Percentiles rank a stretch among this genome's conserved stretches.
Evolutionary conservation across 2,888 invertebrate genomes (phyloP).

Genomic region (Agonum fuliginosum): DNA sequence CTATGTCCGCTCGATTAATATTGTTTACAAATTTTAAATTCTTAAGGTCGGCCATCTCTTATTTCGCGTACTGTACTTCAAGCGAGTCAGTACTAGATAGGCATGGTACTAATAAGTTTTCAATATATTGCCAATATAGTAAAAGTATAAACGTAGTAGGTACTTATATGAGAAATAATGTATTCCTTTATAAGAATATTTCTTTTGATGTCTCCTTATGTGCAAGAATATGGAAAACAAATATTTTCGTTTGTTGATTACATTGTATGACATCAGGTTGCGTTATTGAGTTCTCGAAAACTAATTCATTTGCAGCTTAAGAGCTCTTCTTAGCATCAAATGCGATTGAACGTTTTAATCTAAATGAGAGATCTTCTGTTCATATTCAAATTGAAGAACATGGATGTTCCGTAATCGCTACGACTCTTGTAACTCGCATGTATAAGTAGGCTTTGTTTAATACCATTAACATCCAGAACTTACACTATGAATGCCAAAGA

Average conservation of each 20-base stretch:
- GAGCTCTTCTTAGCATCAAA: not conserved
- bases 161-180: too few species aligned
- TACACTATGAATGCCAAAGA: not conserved
- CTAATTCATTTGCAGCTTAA: not conserved
- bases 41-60: too few species aligned
- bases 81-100: too few species aligned
- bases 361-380: conserved; percentile 6
- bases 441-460: not conserved
- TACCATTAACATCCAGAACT: conserved; percentile 21
- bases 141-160: too few species aligned
- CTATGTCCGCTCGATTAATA: too few species aligned
- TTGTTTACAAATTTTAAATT: too few species aligned
- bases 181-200: conserved; percentile 13
- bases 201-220: not conserved
- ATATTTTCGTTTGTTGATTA: not conserved
- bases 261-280: not conserved
- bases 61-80: too few species aligned
- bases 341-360: conserved; percentile 9
- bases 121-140: too few species aligned
- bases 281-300: not conserved
- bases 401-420: conserved; percentile 14
- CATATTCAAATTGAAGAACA: conserved; percentile 9
- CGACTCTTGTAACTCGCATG: not conserved
- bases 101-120: too few species aligned
- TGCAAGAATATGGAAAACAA: not conserved